Evolutionary conservation across 2,797 vertebrate species (phyloP).

Genomic region (Darevskia nairensis): DNA sequence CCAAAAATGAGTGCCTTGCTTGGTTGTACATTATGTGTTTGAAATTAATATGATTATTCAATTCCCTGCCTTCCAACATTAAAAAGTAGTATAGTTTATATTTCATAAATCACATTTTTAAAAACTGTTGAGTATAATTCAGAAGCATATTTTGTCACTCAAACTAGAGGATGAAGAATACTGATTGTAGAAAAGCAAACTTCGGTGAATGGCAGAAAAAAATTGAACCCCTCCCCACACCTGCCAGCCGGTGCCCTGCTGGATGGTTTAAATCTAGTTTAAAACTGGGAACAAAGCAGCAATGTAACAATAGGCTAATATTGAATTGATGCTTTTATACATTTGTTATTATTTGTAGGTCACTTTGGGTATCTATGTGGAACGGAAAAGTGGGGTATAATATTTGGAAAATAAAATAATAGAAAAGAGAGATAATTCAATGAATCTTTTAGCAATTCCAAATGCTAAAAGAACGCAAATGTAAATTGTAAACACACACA

Average conservation of each 20-base stretch:
- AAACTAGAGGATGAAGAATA: neutral
- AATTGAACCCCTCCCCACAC: neutral
- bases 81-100: neutral
- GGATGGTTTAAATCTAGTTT: conserved; percentile 59
- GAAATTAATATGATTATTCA: conserved; percentile 7
- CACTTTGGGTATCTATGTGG: too few species aligned
- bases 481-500: neutral
- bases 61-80: neutral
- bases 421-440: conserved; percentile 44
- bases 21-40: neutral
- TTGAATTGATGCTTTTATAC: too few species aligned
- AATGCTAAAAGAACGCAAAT: conserved; percentile 43
- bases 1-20: neutral
- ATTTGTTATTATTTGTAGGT: too few species aligned
- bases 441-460: conserved; percentile 17
- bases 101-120: conserved; percentile 47
- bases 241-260: neutral
- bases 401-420: too few species aligned
- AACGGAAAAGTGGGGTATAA: too few species aligned
- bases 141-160: conserved; percentile 9
- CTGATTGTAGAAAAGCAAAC: conserved; percentile 17
- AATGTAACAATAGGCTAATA: conserved; percentile 32
- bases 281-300: conserved; percentile 47
- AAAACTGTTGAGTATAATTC: conserved; percentile 26
- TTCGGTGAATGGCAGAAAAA: conserved; percentile 37